phyloP scores from a whole-genome alignment of 2,888 invertebrate species.

The Dorcus hopei region DNA sequence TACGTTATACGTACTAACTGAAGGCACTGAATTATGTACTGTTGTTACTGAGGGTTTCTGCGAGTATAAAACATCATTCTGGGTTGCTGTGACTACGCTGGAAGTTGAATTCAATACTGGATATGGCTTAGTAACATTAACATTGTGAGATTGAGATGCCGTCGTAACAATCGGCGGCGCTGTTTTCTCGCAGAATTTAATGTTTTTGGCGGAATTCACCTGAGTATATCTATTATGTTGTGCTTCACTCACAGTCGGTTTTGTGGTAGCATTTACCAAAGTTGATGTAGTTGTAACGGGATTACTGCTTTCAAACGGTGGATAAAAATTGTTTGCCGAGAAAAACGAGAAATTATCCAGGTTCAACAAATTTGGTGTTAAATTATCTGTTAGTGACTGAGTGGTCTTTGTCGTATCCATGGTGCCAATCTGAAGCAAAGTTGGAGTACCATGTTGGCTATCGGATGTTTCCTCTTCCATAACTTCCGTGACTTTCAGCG shows the following conservation, averaged over 20 bases:
- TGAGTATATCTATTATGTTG: background rate
- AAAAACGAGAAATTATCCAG: conserved; percentile 47
- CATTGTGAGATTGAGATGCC: background rate
- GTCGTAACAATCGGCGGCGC: background rate
- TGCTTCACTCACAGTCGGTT: background rate
- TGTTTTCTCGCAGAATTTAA: background rate
- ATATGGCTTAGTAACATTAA: background rate
- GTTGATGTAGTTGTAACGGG: conserved; percentile 9
- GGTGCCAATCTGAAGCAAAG: conserved; percentile 51
- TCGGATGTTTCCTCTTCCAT: conserved; percentile 54
- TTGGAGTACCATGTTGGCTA: conserved; percentile 48
- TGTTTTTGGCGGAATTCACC: background rate
- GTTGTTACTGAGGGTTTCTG: background rate
- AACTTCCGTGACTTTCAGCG: conserved; percentile 54
- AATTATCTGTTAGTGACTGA: conserved; percentile 35
- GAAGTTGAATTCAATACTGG: background rate
- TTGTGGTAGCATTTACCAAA: conserved; percentile 2
- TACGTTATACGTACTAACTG: background rate
- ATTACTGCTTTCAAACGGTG: conserved; percentile 23
- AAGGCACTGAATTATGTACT: background rate
- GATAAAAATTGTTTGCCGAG: conserved; percentile 40
- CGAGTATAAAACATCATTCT: background rate
- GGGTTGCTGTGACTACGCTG: background rate
- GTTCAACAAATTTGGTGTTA: conserved; percentile 43
- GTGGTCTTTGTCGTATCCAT: conserved; percentile 43